Evolutionary conservation across 2,113 vertebrate genomes (phyloP), one percentile per base, ranked within the genome.

Genomic region (Tricholaema leucomelas): DNA sequence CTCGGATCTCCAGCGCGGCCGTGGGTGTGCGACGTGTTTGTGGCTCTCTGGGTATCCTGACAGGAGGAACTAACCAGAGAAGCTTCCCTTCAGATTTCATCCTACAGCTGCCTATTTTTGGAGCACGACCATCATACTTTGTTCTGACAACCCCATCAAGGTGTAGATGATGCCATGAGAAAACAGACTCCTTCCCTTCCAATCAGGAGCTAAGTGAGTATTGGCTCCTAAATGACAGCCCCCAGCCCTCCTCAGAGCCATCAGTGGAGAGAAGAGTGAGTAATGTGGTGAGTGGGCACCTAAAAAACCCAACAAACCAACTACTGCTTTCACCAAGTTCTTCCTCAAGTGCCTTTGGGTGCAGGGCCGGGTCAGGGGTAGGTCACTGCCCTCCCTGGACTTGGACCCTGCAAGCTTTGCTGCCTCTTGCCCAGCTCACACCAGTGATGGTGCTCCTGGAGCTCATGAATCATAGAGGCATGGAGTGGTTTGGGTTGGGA

Each of bases 301-400:
- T 48, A 5, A 72, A 91, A 50, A 28, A 12, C 23, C 6, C 8
- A 63, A 2, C 4, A 17, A 28, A 54, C 7, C 61, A 52, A 50
- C 8, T n/a, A 69, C 64, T 18, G 20, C 36, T 84, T 74, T 88
- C 15, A 56, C 31, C n/a, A 48, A 75, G 60, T 60, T 38, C 61
- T 58, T 54, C 87, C 91, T 66, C 81, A 91, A 87, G 94, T 94
- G 95, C 95, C 93, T 95, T 95, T 59, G 19, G 8, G 65, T 30
- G 76, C 54, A 19, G 54, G 14, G 54, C 3, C 1, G 63, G 50
- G 92, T 9, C 58, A 44, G 64, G 2, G 9, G 36, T 5, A 20
- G 36, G 44, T 17, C 25, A 35, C 81, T 15, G 72, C 46, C 59
- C 88, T 56, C 42, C 28, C 42, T 61, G 52, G n/a, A 16, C 48